phyloP scores from a whole-genome alignment of 2,888 invertebrate genomes.

The Rotaria magnacalcarata region DNA sequence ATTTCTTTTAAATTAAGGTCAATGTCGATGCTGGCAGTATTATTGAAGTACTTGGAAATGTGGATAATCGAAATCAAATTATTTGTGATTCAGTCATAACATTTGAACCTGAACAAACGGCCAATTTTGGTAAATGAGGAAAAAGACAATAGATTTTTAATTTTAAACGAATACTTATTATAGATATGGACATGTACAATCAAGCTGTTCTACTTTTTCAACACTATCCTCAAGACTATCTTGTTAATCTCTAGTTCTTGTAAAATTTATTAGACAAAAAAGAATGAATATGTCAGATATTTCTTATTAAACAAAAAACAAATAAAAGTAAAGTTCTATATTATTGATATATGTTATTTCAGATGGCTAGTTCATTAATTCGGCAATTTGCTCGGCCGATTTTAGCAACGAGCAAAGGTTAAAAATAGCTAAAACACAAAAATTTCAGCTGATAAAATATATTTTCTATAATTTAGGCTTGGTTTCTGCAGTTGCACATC shows the following conservation, averaged over 20 bases:
- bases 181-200: slow-evolving; percentile 34
- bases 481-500: not conserved
- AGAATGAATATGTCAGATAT: not conserved
- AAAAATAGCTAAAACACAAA: not conserved
- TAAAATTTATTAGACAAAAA: not conserved
- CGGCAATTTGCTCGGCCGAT: not conserved
- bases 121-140: not conserved
- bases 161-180: not conserved
- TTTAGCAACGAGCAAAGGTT: slow-evolving; percentile 1
- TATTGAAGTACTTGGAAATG: not conserved
- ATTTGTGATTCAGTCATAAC: not conserved
- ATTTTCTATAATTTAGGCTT: not conserved
- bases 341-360: not conserved
- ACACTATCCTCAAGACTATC: slow-evolving; percentile 21
- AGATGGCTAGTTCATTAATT: slow-evolving; percentile 32
- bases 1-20: not conserved
- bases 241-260: slow-evolving; percentile 6
- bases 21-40: not conserved
- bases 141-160: not conserved
- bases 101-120: slow-evolving; percentile 17
- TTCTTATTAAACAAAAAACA: not conserved
- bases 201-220: slow-evolving; percentile 26
- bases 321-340: not conserved
- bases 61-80: slow-evolving; percentile 16
- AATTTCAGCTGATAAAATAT: too few relatives aligned